phyloP scores from a whole-genome alignment of 1,140 invertebrate genomes.

The Luehdorfia chinensis region DNA sequence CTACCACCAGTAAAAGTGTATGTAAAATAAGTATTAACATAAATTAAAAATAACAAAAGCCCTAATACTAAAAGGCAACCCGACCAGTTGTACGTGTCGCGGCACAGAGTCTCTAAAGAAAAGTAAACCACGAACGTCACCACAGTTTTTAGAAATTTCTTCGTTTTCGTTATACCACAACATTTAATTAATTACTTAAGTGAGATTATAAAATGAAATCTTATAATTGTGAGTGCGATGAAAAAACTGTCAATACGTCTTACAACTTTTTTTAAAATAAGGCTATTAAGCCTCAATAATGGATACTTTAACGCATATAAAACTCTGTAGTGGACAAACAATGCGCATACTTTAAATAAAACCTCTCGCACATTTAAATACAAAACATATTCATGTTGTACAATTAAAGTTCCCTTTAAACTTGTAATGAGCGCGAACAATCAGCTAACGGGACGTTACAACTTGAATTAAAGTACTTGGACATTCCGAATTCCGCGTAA shows the following conservation, averaged over 20 bases:
- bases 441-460: slow-evolving; percentile 10
- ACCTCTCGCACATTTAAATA: slow-evolving; percentile 3
- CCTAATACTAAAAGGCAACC: too few relatives aligned
- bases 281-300: background rate
- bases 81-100: too few relatives aligned
- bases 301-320: too few relatives aligned
- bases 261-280: background rate
- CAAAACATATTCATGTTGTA: background rate
- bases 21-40: too few relatives aligned
- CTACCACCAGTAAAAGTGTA: too few relatives aligned
- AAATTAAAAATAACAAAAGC: too few relatives aligned
- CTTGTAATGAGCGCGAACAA: slow-evolving; percentile 9
- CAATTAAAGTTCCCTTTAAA: slow-evolving; percentile 11
- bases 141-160: too few relatives aligned
- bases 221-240: background rate
- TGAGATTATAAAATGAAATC: background rate
- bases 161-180: too few relatives aligned
- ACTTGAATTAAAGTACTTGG: slow-evolving; percentile 5
- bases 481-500: slow-evolving; percentile 2
- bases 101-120: too few relatives aligned
- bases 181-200: background rate
- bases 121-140: too few relatives aligned
- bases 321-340: too few relatives aligned
- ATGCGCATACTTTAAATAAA: background rate
- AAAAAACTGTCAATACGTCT: background rate